Percentiles rank a stretch among this genome's conserved stretches.
phyloP scores from a whole-genome alignment of 92 coral and sea anemone genomes.

The Paramuricea clavata region DNA sequence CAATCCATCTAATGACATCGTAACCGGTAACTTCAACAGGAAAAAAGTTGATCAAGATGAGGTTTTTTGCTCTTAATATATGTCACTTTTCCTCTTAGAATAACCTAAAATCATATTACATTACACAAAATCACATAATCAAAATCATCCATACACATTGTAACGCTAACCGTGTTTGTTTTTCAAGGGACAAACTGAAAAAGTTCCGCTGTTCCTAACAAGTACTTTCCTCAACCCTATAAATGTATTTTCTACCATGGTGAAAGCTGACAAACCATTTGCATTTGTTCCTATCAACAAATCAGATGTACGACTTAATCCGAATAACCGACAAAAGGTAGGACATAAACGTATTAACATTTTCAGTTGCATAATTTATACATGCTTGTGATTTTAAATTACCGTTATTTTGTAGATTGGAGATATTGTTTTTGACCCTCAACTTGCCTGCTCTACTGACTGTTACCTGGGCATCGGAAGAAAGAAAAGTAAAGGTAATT shows the following conservation, averaged over 20 bases:
- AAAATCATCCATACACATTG: not conserved
- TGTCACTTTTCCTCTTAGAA: too few species aligned
- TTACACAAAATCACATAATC: too few species aligned
- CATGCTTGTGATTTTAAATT: not conserved
- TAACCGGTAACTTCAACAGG: too few species aligned
- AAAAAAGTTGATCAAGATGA: too few species aligned
- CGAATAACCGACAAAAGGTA: constrained; percentile 75
- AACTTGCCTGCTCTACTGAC: constrained; percentile 71
- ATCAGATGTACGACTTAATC: constrained; percentile 61
- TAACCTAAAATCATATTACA: too few species aligned
- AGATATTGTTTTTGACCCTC: constrained; percentile 82
- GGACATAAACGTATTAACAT: not conserved
- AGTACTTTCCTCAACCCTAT: constrained; percentile 89
- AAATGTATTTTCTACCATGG: constrained; percentile 77
- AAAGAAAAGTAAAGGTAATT: constrained; percentile 61
- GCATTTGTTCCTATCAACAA: constrained; percentile 70
- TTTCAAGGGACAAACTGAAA: constrained; percentile 85
- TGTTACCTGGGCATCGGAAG: constrained; percentile 83
- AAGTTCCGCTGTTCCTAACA: constrained; percentile 64
- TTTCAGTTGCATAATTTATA: not conserved
- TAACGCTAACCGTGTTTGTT: not conserved
- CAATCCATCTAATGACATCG: too few species aligned
- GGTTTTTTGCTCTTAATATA: too few species aligned
- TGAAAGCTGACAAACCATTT: constrained; percentile 77
- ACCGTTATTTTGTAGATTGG: constrained; percentile 73